A percentile compares a stretch with the other conserved stretches of the same genome.
Conservation (phyloP, 2,888 invertebrate species). For the Drosophila subquinaria region DNA sequence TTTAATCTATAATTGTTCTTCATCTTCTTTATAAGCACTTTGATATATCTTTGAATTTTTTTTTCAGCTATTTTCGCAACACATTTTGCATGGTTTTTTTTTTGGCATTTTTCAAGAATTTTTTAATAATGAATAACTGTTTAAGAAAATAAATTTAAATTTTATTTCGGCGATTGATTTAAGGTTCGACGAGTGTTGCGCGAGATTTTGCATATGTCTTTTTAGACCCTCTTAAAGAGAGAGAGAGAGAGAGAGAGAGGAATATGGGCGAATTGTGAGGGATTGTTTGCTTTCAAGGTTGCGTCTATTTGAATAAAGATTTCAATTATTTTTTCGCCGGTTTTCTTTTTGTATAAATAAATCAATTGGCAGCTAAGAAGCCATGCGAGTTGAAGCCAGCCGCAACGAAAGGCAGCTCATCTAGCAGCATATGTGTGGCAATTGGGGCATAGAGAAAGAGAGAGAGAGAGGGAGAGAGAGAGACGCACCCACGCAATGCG, state of each 20-base stretch:
- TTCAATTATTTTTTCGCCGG: constrained; percentile 8
- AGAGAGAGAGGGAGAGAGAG: not conserved
- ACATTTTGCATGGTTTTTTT: constrained; percentile 12
- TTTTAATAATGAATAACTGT: constrained; percentile 49
- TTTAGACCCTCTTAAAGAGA: no score
- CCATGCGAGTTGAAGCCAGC: constrained; percentile 28
- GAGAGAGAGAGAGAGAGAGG: not conserved
- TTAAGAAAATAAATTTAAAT: constrained; percentile 59
- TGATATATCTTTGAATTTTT: constrained; percentile 46
- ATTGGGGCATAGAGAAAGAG: not conserved
- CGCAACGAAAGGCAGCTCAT: constrained; percentile 11
- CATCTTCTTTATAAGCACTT: constrained; percentile 15
- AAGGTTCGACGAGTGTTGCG: constrained; percentile 59
- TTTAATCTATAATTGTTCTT: constrained; percentile 14
- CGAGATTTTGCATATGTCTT: constrained; percentile 72
- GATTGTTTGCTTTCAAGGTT: constrained; percentile 25
- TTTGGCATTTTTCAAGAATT: constrained; percentile 7
- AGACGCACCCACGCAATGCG: constrained; percentile 3
- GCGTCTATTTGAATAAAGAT: constrained; percentile 5
- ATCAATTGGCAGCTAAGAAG: constrained; percentile 17
- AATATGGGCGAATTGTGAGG: not conserved
- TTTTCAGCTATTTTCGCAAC: constrained; percentile 27
- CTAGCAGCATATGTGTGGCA: constrained; percentile 29
- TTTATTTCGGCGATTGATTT: constrained; percentile 70
- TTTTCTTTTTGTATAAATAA: constrained; percentile 24